Base-by-base conservation (phyloP, 30 jellyfish, hydroid and myxozoan genomes). In the Cassiopea andromeda region DNA sequence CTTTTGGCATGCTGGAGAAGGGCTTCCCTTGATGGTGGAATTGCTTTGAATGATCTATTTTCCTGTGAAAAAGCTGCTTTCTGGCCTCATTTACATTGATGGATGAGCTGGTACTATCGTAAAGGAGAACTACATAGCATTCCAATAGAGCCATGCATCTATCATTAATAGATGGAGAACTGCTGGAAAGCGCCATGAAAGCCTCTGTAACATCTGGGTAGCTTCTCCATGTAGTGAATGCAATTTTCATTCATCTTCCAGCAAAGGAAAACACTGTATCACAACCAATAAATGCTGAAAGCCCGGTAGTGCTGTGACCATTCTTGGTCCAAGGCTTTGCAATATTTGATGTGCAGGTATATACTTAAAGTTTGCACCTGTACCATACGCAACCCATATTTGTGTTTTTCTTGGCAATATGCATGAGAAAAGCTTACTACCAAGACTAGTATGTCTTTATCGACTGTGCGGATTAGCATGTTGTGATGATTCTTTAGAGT, bases 211-310 rank as follows among this genome's bases (percentile, higher is more conserved):
- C 81, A 13, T 72, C 81, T 27, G 47, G 47, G 10, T 27, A 47
- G 60, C 47, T 72, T 47, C 50, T 72, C 89, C 95, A 88, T 12
- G 87, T 81, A n/a, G 61, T 48, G 92, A 90, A 78, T 59, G 91
- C 86, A 15, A 66, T 88, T 57, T 88, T 88, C 50, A 78, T 88
- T 48, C 92, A 80, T 19, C 66, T 64, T 44, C 85, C 77, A 18
- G 48, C 67, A 27, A 88, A 78, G 77, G 59, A 88, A 17, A 92
- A 80, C 38, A 66, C 59, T 64, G 83, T 70, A 75, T 86, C 94
- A 67, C 94, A 86, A 19, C 94, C 89, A 45, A 83, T 86, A n/a
- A 86, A 70, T 54, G 94, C 94, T 86, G 94, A 77, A 86, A 75
- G 64, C 64, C 64, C 12, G 64, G 64, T 54, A 54, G 64, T 54